These are phyloP conservation scores for Meles meles DNA, from an alignment of 2,113 vertebrate genomes.

Conservation along the genomic window DNA sequence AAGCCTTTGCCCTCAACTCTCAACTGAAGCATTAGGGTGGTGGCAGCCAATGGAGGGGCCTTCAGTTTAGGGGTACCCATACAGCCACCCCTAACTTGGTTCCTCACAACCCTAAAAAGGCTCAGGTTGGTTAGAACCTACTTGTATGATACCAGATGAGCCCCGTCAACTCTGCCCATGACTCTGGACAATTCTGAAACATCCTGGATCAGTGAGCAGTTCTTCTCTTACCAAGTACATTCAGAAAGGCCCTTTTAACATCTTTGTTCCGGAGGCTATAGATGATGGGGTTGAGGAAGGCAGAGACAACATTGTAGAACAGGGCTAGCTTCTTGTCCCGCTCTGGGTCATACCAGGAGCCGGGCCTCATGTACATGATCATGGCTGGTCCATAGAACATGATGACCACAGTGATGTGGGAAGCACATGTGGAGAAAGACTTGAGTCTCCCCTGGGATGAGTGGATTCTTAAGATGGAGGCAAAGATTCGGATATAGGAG, in stretches of 20 bases:
- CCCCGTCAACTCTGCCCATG: background rate
- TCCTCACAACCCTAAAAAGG: background rate
- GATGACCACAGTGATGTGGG: constrained; percentile 67
- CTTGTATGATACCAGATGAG: background rate
- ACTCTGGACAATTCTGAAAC: background rate
- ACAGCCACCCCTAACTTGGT: background rate
- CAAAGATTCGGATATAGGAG: constrained; percentile 62
- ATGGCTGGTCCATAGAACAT: constrained; percentile 71
- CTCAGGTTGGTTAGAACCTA: background rate
- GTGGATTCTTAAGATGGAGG: constrained; percentile 56
- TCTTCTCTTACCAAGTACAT: constrained; percentile 25
- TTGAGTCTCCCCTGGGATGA: constrained; percentile 62
- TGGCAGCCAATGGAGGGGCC: background rate
- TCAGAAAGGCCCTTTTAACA: constrained; percentile 64
- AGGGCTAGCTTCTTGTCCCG: constrained; percentile 67
- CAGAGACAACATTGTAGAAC: constrained; percentile 71
- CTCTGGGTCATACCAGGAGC: constrained; percentile 65
- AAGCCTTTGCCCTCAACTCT: background rate
- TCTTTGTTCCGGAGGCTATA: constrained; percentile 71
- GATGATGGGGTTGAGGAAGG: constrained; percentile 72
- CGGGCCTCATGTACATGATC: constrained; percentile 69
- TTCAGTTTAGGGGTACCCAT: background rate
- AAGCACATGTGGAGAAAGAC: constrained; percentile 67
- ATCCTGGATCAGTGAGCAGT: background rate
- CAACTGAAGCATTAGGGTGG: background rate